A percentile compares a stretch with the other conserved stretches of the same genome.
Conservation (phyloP, 2,113 vertebrate genomes). For the Stegostoma tigrinum region DNA sequence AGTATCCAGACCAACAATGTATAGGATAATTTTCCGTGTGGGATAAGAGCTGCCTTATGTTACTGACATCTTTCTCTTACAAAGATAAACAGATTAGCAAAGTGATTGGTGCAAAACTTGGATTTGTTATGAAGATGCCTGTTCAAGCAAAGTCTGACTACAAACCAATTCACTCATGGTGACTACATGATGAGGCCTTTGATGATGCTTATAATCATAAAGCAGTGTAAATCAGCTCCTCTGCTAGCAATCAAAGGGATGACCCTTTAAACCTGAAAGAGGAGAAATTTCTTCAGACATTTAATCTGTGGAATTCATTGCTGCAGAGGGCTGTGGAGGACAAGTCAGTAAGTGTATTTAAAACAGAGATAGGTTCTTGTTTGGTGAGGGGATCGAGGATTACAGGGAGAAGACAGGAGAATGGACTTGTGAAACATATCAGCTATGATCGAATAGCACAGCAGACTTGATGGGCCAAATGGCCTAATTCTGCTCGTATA, state of each 20-base stretch:
- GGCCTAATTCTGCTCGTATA: too few relatives aligned
- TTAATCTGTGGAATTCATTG: too few relatives aligned
- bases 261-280: too few relatives aligned
- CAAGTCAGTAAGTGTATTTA: too few relatives aligned
- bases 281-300: too few relatives aligned
- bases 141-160: neutral
- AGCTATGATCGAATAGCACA: too few relatives aligned
- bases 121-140: neutral
- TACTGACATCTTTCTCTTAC: neutral
- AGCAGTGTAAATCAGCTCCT: neutral
- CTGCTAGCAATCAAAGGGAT: neutral
- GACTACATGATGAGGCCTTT: neutral
- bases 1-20: neutral
- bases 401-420: too few relatives aligned
- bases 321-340: too few relatives aligned
- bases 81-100: neutral
- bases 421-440: too few relatives aligned
- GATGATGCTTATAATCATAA: neutral
- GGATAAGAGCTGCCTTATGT: neutral
- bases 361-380: too few relatives aligned
- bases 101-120: neutral
- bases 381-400: too few relatives aligned
- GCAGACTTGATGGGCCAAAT: too few relatives aligned
- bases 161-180: neutral
- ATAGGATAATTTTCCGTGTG: neutral